These are phyloP conservation scores for Lamellibrachia columna DNA, from an alignment of 2,888 invertebrate genomes.

Conservation along the genomic window DNA sequence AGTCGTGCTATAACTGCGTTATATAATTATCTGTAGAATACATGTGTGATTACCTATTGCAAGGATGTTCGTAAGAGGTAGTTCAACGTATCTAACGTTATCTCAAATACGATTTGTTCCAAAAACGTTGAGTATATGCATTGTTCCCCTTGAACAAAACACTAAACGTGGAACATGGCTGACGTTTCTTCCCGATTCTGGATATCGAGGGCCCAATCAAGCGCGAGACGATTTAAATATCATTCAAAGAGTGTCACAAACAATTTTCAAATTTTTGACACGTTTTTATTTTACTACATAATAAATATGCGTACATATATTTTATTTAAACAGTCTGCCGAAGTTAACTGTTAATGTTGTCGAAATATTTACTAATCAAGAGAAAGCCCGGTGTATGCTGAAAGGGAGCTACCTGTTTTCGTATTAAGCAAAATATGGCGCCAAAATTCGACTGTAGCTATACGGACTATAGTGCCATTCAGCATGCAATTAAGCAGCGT, in stretches of 20 bases:
- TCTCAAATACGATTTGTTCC: constrained; percentile 7
- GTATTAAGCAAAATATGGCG: neutral
- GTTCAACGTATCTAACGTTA: neutral
- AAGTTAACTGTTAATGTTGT: neutral
- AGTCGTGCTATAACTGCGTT: neutral
- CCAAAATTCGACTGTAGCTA: neutral
- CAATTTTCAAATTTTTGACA: neutral
- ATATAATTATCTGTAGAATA: neutral
- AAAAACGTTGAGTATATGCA: neutral
- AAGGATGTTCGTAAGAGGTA: neutral
- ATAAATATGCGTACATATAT: neutral
- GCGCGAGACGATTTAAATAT: neutral
- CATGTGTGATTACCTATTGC: neutral
- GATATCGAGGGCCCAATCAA: neutral
- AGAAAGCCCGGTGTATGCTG: neutral
- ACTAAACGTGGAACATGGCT: constrained; percentile 11
- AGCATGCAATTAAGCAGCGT: neutral
- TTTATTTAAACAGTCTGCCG: neutral
- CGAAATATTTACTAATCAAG: neutral
- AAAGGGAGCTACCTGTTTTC: neutral
- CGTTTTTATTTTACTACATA: neutral
- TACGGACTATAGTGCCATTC: neutral
- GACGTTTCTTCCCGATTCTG: constrained; percentile 4
- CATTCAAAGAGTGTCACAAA: neutral
- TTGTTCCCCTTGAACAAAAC: neutral